These are phyloP conservation scores for Piscicola geometra DNA, from an alignment of 2,888 invertebrate species.

Conservation along the genomic window DNA sequence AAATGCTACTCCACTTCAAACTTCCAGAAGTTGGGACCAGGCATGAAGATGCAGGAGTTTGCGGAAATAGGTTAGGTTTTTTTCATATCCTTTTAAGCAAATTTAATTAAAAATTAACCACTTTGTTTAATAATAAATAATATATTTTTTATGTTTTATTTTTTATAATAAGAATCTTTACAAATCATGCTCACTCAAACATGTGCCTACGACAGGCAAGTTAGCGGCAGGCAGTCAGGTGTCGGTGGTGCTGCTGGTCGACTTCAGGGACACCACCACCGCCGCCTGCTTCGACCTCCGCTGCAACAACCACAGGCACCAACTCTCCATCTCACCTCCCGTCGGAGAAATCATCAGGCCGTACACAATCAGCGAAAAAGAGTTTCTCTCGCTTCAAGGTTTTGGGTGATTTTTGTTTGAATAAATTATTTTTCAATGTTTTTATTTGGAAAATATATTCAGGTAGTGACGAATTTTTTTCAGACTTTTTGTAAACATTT, in stretches of 20 bases:
- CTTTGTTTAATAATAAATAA: no score
- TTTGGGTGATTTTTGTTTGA: neutral
- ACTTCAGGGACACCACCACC: slow-evolving; percentile 88
- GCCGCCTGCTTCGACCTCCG: slow-evolving; percentile 73
- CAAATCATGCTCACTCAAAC: no score
- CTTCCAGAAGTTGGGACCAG: slow-evolving; percentile 64
- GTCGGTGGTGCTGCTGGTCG: slow-evolving; percentile 72
- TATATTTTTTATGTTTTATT: neutral
- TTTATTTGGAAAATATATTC: no score
- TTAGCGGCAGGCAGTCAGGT: slow-evolving; percentile 66
- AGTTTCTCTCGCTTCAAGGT: slow-evolving; percentile 61
- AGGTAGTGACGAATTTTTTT: neutral
- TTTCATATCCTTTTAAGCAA: neutral
- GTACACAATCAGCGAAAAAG: slow-evolving; percentile 67
- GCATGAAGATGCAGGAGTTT: slow-evolving; percentile 73
- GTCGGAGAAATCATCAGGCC: slow-evolving; percentile 83
- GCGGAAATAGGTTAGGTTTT: slow-evolving; percentile 61
- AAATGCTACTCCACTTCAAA: no score
- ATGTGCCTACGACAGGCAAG: slow-evolving; percentile 45
- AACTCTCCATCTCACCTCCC: slow-evolving; percentile 66
- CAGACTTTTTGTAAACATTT: neutral
- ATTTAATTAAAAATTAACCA: no score
- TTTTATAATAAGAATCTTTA: neutral
- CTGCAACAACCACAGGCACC: slow-evolving; percentile 52
- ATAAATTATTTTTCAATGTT: no score